Conservation (phyloP, 2,113 vertebrate genomes). For the Empidonax traillii region DNA sequence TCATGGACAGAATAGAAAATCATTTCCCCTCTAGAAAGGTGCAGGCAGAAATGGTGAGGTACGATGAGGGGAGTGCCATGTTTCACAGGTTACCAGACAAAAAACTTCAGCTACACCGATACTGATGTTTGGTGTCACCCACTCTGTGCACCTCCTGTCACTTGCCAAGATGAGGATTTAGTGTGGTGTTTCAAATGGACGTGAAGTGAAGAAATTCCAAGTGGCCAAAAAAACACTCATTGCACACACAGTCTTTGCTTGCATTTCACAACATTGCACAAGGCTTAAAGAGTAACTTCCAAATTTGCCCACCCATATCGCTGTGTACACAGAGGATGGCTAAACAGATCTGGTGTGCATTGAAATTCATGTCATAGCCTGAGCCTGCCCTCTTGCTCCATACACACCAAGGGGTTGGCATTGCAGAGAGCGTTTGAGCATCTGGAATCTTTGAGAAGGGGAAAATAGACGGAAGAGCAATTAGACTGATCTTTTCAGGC, state of each 20-base stretch:
- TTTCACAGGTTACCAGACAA: neutral
- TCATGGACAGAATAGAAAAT: neutral
- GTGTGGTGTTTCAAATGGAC: neutral
- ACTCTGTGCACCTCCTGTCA: neutral
- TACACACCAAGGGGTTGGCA: neutral
- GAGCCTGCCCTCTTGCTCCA: neutral
- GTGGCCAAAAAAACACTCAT: neutral
- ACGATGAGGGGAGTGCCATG: fast-evolving
- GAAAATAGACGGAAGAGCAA: neutral
- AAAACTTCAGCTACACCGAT: neutral
- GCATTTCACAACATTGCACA: neutral
- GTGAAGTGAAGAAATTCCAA: neutral
- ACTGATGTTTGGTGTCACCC: neutral
- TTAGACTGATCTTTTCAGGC: neutral
- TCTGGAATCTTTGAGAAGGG: neutral
- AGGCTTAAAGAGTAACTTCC: neutral
- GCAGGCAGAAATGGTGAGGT: neutral
- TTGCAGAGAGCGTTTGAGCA: neutral
- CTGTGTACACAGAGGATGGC: neutral
- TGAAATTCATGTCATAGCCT: neutral
- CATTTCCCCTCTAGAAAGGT: neutral
- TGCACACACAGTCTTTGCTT: neutral
- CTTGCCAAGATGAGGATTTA: neutral
- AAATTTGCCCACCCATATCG: neutral
- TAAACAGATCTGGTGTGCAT: neutral